phyloP scores from a whole-genome alignment of 2,113 vertebrate genomes.

The Ptilonorhynchus violaceus region DNA sequence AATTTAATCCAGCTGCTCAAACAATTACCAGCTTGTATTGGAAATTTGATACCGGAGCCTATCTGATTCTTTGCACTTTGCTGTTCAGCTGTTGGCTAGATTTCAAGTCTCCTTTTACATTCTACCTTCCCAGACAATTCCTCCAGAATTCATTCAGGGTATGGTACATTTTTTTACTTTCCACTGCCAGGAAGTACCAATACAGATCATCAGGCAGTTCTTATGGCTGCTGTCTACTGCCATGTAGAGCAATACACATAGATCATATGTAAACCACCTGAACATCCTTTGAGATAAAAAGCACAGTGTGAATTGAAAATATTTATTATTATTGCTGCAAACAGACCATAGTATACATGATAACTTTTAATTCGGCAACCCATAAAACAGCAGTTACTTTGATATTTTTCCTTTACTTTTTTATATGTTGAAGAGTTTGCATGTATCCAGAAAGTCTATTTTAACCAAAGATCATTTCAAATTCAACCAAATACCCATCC shows the following conservation, averaged over 20 bases:
- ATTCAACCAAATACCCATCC: background rate
- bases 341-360: background rate
- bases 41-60: background rate
- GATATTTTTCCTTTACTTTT: background rate
- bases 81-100: background rate
- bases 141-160: background rate
- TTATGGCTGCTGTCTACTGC: background rate
- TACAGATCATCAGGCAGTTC: background rate
- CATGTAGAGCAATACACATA: background rate
- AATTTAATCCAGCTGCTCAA: background rate
- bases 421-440: background rate
- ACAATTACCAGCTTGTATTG: background rate
- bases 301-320: background rate
- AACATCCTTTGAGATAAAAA: background rate
- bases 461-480: background rate
- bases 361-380: background rate
- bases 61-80: background rate
- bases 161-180: background rate
- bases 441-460: background rate
- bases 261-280: background rate
- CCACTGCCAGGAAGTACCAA: background rate
- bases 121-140: background rate
- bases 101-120: background rate
- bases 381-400: background rate
- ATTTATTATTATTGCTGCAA: constrained; percentile 27